phyloP scores from a whole-genome alignment of 1,140 invertebrate genomes.

The Thaumatotibia leucotreta region DNA sequence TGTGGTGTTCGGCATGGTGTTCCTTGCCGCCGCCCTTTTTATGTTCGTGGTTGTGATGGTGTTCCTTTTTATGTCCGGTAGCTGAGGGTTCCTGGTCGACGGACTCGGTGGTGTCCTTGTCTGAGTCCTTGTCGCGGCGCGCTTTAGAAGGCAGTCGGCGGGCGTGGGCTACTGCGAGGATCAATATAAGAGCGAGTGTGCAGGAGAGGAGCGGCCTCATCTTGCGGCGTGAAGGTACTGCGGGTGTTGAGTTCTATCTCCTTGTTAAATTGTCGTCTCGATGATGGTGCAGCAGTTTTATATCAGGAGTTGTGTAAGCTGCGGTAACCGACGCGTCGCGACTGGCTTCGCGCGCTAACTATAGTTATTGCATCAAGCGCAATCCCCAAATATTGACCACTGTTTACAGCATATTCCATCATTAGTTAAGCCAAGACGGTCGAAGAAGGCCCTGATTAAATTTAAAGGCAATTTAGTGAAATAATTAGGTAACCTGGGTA shows the following conservation, averaged over 20 bases:
- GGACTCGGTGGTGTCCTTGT: slow-evolving; percentile 37
- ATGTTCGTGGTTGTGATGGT: slow-evolving; percentile 76
- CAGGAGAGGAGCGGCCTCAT: slow-evolving; percentile 38
- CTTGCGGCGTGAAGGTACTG: slow-evolving; percentile 23
- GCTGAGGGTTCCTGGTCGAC: slow-evolving; percentile 76
- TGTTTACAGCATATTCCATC: neutral
- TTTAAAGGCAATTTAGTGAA: neutral
- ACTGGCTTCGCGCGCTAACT: slow-evolving; percentile 32
- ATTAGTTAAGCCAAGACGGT: neutral
- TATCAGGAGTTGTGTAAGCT: slow-evolving; percentile 69
- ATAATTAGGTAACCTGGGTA: no score
- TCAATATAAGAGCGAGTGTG: slow-evolving; percentile 39
- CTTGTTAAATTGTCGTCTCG: slow-evolving; percentile 55
- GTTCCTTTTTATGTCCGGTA: slow-evolving; percentile 79
- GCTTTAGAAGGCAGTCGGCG: slow-evolving; percentile 42
- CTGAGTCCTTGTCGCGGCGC: slow-evolving; percentile 20
- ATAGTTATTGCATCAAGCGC: slow-evolving; percentile 41
- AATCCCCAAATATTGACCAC: neutral
- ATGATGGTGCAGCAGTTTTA: slow-evolving; percentile 68
- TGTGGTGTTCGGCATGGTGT: slow-evolving; percentile 69
- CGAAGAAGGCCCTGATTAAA: neutral
- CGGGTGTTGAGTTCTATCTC: slow-evolving; percentile 34
- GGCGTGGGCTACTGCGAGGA: slow-evolving; percentile 36
- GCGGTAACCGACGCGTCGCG: slow-evolving; percentile 50
- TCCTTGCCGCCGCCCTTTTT: slow-evolving; percentile 77